Evolutionary conservation across 2,888 invertebrate genomes (phyloP).

Genomic region (Pheosia gnoma): DNA sequence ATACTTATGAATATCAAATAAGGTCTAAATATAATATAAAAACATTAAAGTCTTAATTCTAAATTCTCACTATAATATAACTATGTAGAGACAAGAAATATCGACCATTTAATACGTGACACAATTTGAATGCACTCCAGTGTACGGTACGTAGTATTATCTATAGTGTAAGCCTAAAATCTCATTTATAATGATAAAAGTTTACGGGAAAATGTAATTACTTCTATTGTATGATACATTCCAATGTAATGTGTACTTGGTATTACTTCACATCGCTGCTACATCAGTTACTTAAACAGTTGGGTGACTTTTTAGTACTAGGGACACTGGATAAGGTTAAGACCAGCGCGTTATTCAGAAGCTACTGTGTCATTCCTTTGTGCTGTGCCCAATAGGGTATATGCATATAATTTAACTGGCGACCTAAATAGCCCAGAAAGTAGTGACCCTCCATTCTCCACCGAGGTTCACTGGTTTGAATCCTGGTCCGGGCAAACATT

Average conservation of each 20-base stretch:
- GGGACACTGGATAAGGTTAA: background rate
- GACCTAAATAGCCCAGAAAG: too few species aligned
- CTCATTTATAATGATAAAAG: conserved; percentile 26
- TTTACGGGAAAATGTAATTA: conserved; percentile 4
- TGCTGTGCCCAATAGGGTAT: too few species aligned
- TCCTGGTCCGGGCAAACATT: too few species aligned
- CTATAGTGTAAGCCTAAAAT: conserved; percentile 29
- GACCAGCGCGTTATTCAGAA: too few species aligned
- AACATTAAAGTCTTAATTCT: background rate
- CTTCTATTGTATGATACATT: conserved; percentile 31
- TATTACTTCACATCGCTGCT: conserved; percentile 24
- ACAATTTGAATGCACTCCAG: conserved; percentile 26
- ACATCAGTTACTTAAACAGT: conserved; percentile 25
- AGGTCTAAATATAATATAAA: background rate
- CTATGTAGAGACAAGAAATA: background rate
- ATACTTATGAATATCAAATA: background rate
- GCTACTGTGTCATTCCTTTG: too few species aligned
- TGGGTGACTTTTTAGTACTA: conserved; percentile 33
- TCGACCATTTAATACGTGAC: conserved; percentile 1
- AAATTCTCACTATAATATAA: background rate
- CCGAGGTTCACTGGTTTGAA: too few species aligned
- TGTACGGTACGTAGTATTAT: conserved; percentile 29
- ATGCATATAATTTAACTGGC: too few species aligned
- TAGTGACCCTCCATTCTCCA: too few species aligned
- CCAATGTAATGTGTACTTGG: conserved; percentile 32